A percentile compares a stretch with the other conserved stretches of the same genome.
Conservation (phyloP, 2,797 vertebrate species). For the Sternarchorhynchus goeldii region DNA sequence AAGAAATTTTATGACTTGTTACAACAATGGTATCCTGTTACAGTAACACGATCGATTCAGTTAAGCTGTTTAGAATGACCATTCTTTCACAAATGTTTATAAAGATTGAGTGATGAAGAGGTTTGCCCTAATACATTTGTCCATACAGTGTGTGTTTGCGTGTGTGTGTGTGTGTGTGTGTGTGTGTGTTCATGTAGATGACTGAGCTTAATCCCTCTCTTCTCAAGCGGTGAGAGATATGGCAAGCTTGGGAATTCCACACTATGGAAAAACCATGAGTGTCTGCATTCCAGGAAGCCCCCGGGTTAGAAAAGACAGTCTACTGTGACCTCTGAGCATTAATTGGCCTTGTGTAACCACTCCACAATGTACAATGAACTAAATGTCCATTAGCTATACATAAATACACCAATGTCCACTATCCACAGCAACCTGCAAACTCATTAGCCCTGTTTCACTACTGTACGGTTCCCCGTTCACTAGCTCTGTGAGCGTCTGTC, state of each 20-base stretch:
- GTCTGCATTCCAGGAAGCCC: conserved; percentile 71
- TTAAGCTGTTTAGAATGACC: too few species aligned
- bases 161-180: background rate
- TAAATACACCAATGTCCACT: background rate
- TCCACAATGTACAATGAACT: conserved; percentile 69
- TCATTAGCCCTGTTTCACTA: background rate
- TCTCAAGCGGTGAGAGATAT: conserved; percentile 25
- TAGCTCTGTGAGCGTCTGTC: background rate
- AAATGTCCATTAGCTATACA: conserved; percentile 36
- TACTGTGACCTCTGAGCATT: conserved; percentile 66
- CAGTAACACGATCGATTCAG: too few species aligned
- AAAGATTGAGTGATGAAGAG: too few species aligned
- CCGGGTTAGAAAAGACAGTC: conserved; percentile 71
- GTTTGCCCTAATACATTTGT: too few species aligned
- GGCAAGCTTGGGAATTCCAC: conserved; percentile 44
- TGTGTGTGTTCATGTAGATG: background rate
- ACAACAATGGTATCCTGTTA: too few species aligned
- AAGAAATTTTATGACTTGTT: too few species aligned
- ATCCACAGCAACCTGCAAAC: too few species aligned
- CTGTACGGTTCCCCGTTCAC: background rate
- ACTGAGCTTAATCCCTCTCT: background rate
- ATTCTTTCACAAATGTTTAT: too few species aligned
- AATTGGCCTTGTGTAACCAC: conserved; percentile 68
- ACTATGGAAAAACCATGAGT: conserved; percentile 69
- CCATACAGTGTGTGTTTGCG: background rate